Conservation (phyloP, 2,113 vertebrate genomes). For the Canis aureus region DNA sequence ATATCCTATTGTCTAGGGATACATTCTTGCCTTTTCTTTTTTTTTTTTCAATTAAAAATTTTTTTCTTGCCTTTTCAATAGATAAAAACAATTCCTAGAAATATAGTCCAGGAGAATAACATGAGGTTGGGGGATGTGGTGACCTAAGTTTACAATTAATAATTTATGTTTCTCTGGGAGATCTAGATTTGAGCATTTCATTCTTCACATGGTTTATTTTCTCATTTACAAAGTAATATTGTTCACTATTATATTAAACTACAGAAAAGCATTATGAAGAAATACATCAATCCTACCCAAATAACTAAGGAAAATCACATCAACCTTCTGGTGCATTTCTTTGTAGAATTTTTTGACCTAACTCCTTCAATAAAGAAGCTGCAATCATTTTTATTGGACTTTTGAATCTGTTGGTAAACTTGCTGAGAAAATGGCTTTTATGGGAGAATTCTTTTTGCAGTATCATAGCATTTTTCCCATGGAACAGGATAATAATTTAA, state of each 20-base stretch:
- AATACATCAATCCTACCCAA: neutral
- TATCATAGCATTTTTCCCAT: neutral
- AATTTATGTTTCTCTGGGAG: neutral
- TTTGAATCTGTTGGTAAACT: constrained; percentile 25
- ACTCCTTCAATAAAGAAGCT: neutral
- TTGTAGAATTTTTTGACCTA: neutral
- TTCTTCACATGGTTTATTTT: neutral
- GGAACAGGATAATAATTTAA: neutral
- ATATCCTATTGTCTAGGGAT: neutral
- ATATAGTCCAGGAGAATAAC: neutral
- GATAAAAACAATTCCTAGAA: neutral
- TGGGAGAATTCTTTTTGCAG: neutral
- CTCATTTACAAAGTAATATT: neutral
- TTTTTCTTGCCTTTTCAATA: neutral
- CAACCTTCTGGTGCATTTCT: neutral
- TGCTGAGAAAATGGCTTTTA: neutral
- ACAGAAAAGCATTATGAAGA: neutral
- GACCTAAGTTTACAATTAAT: neutral
- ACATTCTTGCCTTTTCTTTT: neutral
- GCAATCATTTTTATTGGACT: neutral
- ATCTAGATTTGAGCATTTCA: neutral
- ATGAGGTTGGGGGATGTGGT: neutral
- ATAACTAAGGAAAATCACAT: neutral
- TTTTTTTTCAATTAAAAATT: no score
- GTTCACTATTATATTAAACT: neutral